phyloP scores from a whole-genome alignment of 2,113 vertebrate species.

The Fukomys damarensis region DNA sequence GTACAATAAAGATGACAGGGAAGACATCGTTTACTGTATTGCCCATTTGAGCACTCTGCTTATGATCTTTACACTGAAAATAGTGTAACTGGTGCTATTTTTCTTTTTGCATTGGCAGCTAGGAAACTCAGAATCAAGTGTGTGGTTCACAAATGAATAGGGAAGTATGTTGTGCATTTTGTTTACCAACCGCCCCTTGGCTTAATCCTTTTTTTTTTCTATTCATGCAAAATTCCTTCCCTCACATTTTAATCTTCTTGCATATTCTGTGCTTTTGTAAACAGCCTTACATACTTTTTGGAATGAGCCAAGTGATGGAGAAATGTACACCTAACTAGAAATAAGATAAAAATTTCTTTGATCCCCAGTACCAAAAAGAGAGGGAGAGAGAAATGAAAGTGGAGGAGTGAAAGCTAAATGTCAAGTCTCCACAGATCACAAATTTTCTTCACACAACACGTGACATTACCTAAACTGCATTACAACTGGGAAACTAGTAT shows the following conservation, averaged over 20 bases:
- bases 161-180: background rate
- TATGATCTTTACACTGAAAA: background rate
- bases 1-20: background rate
- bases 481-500: background rate
- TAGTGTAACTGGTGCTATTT: background rate
- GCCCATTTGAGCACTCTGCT: background rate
- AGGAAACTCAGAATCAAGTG: constrained; percentile 49
- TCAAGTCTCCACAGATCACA: background rate
- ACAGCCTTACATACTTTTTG: background rate
- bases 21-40: background rate
- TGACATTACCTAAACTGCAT: background rate
- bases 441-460: background rate
- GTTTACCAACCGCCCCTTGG: background rate
- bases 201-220: constrained; percentile 28
- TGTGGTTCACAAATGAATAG: background rate
- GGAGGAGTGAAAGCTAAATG: background rate
- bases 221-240: constrained; percentile 18
- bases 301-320: constrained; percentile 18
- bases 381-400: background rate
- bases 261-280: background rate
- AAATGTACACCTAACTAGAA: background rate
- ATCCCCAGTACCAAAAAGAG: too few species aligned
- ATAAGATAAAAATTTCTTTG: too few species aligned
- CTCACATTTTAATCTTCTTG: background rate
- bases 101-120: background rate